Evolutionary conservation across 2,797 vertebrate genomes (phyloP).

Genomic region (Varecia variegata): DNA sequence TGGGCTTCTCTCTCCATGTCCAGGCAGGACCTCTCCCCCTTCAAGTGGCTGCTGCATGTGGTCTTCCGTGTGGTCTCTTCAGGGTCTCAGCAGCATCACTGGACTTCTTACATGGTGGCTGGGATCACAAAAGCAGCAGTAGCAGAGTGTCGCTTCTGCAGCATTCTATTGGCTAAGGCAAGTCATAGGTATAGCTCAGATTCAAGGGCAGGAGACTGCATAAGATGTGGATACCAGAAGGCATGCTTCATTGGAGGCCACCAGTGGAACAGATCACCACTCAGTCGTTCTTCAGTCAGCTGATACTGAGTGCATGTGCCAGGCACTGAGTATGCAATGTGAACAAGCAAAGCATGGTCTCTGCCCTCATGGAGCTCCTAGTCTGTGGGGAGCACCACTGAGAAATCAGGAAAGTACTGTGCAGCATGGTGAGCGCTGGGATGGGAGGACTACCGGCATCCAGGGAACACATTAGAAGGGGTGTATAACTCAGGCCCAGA

Average conservation of each 20-base stretch:
- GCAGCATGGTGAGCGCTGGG: neutral
- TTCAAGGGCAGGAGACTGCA: neutral
- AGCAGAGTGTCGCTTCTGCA: neutral
- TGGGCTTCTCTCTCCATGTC: neutral
- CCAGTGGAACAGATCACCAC: neutral
- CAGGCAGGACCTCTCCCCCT: neutral
- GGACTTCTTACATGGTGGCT: neutral
- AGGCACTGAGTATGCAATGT: neutral
- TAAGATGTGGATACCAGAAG: neutral
- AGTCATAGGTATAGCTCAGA: neutral
- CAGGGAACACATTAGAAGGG: neutral
- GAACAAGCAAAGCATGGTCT: neutral
- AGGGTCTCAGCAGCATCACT: neutral
- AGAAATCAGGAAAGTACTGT: neutral
- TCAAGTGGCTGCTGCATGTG: neutral
- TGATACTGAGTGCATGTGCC: neutral
- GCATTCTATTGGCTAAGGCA: neutral
- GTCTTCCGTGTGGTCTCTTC: neutral
- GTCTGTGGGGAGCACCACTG: neutral
- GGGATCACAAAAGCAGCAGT: constrained; percentile 7
- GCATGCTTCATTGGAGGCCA: neutral
- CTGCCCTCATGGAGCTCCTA: neutral
- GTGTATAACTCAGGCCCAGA: neutral
- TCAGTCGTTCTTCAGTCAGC: neutral
- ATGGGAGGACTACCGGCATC: neutral